Percentiles rank a stretch among this genome's conserved stretches.
Conservation (phyloP, 2,888 invertebrate genomes). For the Philereme transversata region DNA sequence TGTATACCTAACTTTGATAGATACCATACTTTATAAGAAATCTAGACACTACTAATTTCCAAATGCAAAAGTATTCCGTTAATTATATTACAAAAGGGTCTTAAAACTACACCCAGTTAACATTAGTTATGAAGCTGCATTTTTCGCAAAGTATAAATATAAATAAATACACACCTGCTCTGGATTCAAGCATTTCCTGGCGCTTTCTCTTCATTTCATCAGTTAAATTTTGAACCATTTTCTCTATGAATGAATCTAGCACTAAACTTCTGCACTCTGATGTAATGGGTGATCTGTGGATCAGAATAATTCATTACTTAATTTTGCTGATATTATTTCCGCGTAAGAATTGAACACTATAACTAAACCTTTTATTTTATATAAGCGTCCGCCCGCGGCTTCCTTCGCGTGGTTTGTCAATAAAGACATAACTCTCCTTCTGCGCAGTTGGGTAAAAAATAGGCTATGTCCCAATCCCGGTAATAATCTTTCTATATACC, state of each 20-base stretch:
- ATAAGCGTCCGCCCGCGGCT: no score
- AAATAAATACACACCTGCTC: constrained; percentile 63
- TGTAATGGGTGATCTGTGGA: constrained; percentile 61
- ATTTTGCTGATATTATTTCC: no score
- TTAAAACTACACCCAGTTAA: not conserved
- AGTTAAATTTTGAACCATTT: constrained; percentile 86
- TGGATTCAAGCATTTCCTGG: constrained; percentile 74
- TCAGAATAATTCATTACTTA: not conserved
- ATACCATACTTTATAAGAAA: constrained; percentile 5
- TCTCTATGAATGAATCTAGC: constrained; percentile 89
- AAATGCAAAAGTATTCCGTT: not conserved
- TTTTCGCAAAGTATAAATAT: constrained; percentile 46
- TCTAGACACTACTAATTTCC: constrained; percentile 3
- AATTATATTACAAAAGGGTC: not conserved
- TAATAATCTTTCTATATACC: no score
- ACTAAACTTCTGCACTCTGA: constrained; percentile 85
- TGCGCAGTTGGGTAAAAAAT: no score
- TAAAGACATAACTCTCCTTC: no score
- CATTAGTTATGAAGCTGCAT: constrained; percentile 66
- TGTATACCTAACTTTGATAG: not conserved
- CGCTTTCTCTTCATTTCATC: constrained; percentile 84
- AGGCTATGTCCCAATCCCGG: no score
- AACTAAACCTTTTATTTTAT: no score
- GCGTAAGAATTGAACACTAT: no score
- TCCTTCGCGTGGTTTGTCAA: no score